These are phyloP conservation scores for Xanthia togata DNA, from an alignment of 2,888 invertebrate genomes.

Conservation along the genomic window DNA sequence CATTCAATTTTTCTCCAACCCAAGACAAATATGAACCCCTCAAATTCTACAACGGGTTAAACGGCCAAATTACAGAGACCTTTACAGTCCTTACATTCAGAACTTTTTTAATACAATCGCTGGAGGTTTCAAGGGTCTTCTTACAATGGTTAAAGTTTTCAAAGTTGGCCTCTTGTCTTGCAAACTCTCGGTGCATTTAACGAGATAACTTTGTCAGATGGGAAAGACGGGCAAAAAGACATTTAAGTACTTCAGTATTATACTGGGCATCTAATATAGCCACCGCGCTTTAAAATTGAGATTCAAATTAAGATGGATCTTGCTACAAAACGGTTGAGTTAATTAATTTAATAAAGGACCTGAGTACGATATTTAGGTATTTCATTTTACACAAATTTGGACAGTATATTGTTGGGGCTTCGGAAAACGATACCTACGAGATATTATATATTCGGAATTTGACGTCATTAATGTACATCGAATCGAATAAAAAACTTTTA, in stretches of 20 bases:
- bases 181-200: conserved; percentile 86
- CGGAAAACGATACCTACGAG: not conserved
- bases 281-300: conserved; percentile 36
- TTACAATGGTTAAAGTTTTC: conserved; percentile 66
- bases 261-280: conserved; percentile 50
- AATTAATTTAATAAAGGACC: conserved; percentile 17
- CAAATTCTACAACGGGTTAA: conserved; percentile 53
- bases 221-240: conserved; percentile 76
- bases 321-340: conserved; percentile 6
- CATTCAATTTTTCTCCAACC: conserved; percentile 30
- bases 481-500: too few species aligned
- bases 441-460: not conserved
- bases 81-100: conserved; percentile 22
- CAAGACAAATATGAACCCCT: conserved; percentile 61
- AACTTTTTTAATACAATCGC: conserved; percentile 43
- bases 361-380: not conserved
- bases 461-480: not conserved
- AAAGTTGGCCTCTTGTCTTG: conserved; percentile 78
- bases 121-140: conserved; percentile 61
- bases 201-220: conserved; percentile 84
- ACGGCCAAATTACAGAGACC: conserved; percentile 68
- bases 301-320: conserved; percentile 49
- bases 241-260: conserved; percentile 56
- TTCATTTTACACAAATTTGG: not conserved
- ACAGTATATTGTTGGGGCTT: not conserved